Base-by-base conservation (phyloP, 1,140 invertebrate genomes). In the Phocides pigmalion region DNA sequence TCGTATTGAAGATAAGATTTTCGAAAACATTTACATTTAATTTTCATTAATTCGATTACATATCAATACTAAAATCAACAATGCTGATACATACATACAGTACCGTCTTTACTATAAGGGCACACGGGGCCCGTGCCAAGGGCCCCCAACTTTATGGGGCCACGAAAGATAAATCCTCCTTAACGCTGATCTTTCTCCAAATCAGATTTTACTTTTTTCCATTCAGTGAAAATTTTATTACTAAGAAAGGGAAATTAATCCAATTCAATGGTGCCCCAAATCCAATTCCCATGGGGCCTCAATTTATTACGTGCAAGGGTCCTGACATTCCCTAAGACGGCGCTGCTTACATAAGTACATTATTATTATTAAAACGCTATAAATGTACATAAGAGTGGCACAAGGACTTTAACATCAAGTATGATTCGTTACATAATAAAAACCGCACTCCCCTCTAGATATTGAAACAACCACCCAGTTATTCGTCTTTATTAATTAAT, bases 391-490 rank as follows among this genome's bases (percentile, higher is more conserved):
- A 28, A 17, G 54, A 28, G 54, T 58, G 54, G 54, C 54, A 58
- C 54, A 58, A 5, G 54, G 12, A 42, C 54, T 6, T 11, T 54
- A 44, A 56, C 37, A 39, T 54, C 28, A 71, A 49, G 47, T 59
- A 68, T 46, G 68, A 32, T 44, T 61, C 56, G 66, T 68, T 72
- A 65, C 58, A 72, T 67, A 61, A 67, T 69, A 25, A 74, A 63
- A 66, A 68, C 69, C 72, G 65, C 68, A 74, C 79, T 70, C 68
- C 63, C 79, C 70, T 56, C 20, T 68, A 76, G 81, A 82, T 73
- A 82, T 82, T 82, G 83, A 89, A 82, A 87, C 84, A 74, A 75
- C 80, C 74, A 70, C 49, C 61, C 20, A 20, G 47, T 65, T n/a
- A 39, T 53, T 32, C 28, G 28, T 11, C 49, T 62, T 42, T 67